phyloP scores from a whole-genome alignment of 2,888 invertebrate genomes.

The Cremastobaeus sp. region DNA sequence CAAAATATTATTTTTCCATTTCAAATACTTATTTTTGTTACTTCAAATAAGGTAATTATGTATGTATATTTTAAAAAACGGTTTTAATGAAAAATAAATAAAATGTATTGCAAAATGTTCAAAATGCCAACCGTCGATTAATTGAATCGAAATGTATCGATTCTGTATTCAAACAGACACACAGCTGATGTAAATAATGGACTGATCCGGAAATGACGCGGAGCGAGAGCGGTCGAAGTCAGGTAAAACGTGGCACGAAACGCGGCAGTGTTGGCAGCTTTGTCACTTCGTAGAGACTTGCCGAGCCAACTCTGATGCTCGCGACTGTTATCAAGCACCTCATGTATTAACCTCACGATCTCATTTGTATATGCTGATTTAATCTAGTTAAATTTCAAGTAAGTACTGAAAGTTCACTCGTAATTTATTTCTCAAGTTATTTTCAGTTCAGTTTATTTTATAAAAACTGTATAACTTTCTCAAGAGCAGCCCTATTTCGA shows the following conservation, averaged over 20 bases:
- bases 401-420: constrained; percentile 12
- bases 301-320: background rate
- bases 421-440: background rate
- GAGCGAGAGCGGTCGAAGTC: too few species aligned
- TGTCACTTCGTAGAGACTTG: constrained; percentile 43
- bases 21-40: too few species aligned
- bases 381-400: constrained; percentile 17
- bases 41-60: too few species aligned
- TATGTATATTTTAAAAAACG: background rate
- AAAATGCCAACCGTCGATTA: background rate
- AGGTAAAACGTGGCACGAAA: constrained; percentile 63
- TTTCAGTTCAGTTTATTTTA: background rate
- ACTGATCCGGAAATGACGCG: constrained; percentile 53
- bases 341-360: constrained; percentile 49
- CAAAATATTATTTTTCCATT: too few species aligned
- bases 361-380: constrained; percentile 9
- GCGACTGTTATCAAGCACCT: constrained; percentile 36
- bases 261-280: constrained; percentile 62
- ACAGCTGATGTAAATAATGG: constrained; percentile 6
- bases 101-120: background rate
- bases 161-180: background rate
- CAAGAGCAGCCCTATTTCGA: too few species aligned
- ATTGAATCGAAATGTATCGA: background rate
- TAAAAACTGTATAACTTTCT: too few species aligned
- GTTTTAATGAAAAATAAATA: background rate